Percentiles rank a stretch among this genome's conserved stretches.
Evolutionary conservation across 2,113 vertebrate genomes (phyloP).

Genomic region (Tinamus guttatus): DNA sequence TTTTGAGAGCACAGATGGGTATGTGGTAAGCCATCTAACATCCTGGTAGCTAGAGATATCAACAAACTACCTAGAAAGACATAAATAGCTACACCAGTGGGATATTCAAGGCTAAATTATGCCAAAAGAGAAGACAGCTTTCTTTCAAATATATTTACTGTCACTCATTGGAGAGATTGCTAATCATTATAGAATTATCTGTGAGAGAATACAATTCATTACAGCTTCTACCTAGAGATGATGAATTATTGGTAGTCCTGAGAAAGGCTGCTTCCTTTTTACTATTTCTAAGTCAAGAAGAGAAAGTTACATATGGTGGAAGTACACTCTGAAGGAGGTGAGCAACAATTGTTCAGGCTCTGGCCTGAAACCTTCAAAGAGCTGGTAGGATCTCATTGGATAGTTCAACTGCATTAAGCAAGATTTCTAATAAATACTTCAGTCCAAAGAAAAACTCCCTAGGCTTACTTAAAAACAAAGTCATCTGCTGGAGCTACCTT

Average conservation of each 20-base stretch:
- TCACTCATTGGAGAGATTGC: neutral
- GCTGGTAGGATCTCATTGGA: neutral
- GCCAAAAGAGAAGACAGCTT: neutral
- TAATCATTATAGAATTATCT: neutral
- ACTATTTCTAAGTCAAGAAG: neutral
- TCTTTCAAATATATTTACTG: neutral
- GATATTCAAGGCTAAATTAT: neutral
- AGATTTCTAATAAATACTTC: neutral
- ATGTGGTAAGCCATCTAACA: neutral
- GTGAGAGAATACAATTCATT: neutral
- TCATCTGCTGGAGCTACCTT: neutral
- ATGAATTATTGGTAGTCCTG: neutral
- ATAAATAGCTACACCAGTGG: neutral
- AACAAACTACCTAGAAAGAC: conserved; percentile 10
- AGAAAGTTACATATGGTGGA: neutral
- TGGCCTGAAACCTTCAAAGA: neutral
- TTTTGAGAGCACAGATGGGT: conserved; percentile 1
- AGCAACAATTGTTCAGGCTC: neutral
- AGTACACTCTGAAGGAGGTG: neutral
- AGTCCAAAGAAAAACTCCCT: neutral
- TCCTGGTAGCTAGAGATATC: neutral
- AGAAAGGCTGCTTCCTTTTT: neutral
- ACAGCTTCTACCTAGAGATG: neutral
- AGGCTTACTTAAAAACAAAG: neutral
- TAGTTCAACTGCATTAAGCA: neutral